Percentiles rank a stretch among this genome's conserved stretches.
phyloP scores from a whole-genome alignment of 2,113 vertebrate genomes.

The Laticauda colubrina region DNA sequence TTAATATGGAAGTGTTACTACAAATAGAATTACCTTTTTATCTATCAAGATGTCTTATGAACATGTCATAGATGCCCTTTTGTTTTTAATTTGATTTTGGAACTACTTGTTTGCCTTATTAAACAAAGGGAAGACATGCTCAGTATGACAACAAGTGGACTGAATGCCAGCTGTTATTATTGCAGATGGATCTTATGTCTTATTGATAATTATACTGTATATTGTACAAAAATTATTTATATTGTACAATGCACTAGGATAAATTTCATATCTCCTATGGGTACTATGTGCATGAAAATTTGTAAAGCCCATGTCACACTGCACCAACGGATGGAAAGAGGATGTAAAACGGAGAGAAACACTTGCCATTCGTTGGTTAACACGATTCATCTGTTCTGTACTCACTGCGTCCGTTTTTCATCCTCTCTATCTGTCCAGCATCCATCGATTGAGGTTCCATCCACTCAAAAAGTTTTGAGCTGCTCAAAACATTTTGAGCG shows the following conservation, averaged over 20 bases:
- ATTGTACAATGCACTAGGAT: not conserved
- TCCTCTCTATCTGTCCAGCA: no score
- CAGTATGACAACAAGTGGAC: not conserved
- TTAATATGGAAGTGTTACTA: not conserved
- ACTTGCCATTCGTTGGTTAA: no score
- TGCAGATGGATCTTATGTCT: not conserved
- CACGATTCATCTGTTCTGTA: no score
- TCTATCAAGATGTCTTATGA: not conserved
- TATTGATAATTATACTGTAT: not conserved
- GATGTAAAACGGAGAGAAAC: no score
- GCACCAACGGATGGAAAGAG: no score
- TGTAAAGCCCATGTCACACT: not conserved
- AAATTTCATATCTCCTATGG: not conserved
- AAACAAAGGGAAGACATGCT: not conserved
- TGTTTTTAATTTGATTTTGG: not conserved
- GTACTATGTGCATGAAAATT: not conserved
- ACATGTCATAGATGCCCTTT: not conserved
- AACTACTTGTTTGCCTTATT: not conserved
- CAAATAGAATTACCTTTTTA: not conserved
- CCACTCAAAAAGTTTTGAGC: no score
- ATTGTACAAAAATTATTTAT: not conserved
- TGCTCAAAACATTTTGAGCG: no score
- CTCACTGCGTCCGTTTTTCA: no score
- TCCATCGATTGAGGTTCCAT: no score
- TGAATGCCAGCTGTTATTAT: not conserved